Evolutionary conservation across 2,888 invertebrate species (phyloP), one percentile per base, ranked within the genome.

Genomic region (Agrotis segetum): DNA sequence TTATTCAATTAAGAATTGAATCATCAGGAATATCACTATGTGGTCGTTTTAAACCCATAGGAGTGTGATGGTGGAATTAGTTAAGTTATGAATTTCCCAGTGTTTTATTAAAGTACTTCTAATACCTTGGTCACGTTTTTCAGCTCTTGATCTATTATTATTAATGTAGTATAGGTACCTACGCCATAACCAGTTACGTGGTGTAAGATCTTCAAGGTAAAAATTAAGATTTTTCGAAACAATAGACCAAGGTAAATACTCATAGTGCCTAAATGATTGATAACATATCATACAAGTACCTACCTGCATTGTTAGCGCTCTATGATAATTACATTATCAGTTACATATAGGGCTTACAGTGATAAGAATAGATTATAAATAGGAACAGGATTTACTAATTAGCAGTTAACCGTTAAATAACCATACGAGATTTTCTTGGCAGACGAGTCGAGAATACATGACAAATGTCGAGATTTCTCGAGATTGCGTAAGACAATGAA

Each of bases 251-350:
- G 14, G 29, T 34, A 21, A 13, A 46, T 24, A 21, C 7, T 69
- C 16, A 13, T 34, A 49, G 1, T 71, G 9, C 46, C 46, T 74
- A 58, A 72, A 79, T 74, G 73, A 79, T 72, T 62, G 56, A 79
- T 79, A 74, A 58, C 13, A 21, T 59, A 71, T 79, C 55, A 29
- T 0, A 40, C 46, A 24, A 72, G 56, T 70, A 19, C 16, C 17
- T 70, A 19, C 16, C 17, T 58, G 56, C 19, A 59, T 47, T 70
- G 40, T 61, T 24, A 29, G 19, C 46, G n/a, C 40, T 56, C 49
- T 44, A 50, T 56, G 46, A 72, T 61, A 72, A 56, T 61, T 46
- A 40, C 21, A 61, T 61, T 58, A 74, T 61, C 73, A 61, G 61
- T 29, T 49, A 71, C 72, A 56, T 17, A 71, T 61, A 47, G 34